Percentiles rank a stretch among this genome's conserved stretches.
These are phyloP conservation scores for Periophthalmodon schlosseri DNA, from an alignment of 2,113 vertebrate genomes.

Conservation along the genomic window DNA sequence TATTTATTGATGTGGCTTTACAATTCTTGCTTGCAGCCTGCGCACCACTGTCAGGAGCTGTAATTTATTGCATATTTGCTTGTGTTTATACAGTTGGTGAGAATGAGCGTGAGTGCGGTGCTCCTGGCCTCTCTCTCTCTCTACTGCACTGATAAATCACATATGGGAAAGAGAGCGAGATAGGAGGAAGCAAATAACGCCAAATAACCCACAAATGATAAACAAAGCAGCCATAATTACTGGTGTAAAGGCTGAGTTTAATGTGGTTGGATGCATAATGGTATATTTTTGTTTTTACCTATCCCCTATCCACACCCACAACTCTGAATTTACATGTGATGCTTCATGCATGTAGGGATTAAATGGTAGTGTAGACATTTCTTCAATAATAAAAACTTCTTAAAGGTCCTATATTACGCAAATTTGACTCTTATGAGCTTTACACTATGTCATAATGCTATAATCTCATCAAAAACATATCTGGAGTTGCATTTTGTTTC, in stretches of 20 bases:
- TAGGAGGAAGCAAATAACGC: slow-evolving; percentile 24
- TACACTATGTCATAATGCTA: too few relatives aligned
- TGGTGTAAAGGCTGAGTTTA: slow-evolving; percentile 20
- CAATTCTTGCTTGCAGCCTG: not conserved
- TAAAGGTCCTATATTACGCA: too few relatives aligned
- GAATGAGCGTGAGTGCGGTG: slow-evolving; percentile 2
- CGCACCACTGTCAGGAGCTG: not conserved
- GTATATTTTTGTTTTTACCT: not conserved
- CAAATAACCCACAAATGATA: slow-evolving; percentile 19
- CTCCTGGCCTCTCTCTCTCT: slow-evolving; percentile 8
- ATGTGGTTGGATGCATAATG: slow-evolving; percentile 14
- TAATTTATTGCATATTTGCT: slow-evolving; percentile 9
- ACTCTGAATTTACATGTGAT: too few relatives aligned
- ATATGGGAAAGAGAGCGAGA: slow-evolving; percentile 6
- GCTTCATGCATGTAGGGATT: too few relatives aligned
- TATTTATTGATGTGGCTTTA: slow-evolving; percentile 1
- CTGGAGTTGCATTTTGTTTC: too few relatives aligned
- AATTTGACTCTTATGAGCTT: too few relatives aligned
- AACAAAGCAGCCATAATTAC: slow-evolving; percentile 32
- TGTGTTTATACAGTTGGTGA: slow-evolving; percentile 16
- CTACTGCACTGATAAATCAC: slow-evolving; percentile 17
- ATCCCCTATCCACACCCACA: too few relatives aligned
- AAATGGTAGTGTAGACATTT: too few relatives aligned
- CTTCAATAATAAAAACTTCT: too few relatives aligned
- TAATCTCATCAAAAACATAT: too few relatives aligned